Evolutionary conservation across 2,888 invertebrate genomes (phyloP), one percentile per base, ranked within the genome.

Genomic region (Cryptocephalus moraei): DNA sequence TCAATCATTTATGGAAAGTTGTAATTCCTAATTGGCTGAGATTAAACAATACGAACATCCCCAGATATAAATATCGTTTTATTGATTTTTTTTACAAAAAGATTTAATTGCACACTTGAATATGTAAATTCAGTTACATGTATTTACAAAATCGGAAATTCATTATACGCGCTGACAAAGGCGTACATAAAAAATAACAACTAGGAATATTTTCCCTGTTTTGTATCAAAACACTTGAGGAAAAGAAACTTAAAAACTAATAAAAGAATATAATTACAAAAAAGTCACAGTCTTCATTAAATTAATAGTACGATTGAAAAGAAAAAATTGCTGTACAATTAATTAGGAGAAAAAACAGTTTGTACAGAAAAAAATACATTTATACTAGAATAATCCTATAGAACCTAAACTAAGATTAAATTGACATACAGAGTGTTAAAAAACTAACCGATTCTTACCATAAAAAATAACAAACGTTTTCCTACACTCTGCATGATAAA

Each of bases 31-130:
- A 22, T 22, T 22, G 22, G 22, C 3, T 22, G 22, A 22, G 22
- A 22, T 22, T 22, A 22, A 22, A 22, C 22, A 22, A 22, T 22
- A 4, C 22, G 22, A 22, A 22, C 6, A 22, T 22, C 22, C 22
- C 22, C 22, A 6, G 6, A 22, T 22, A 22, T 22, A 22, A 6
- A 22, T 22, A 22, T 22, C 22, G 22, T 22, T 22, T 22, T 22
- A 22, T 22, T 22, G 22, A 22, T 22, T 22, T 22, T n/a, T 22
- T 22, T 22, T 59, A 60, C 57, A 60, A 58, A 58, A 58, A 59
- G 54, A 40, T 51, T 47, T 47, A 58, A 58, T 58, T 59, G 59
- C 59, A 59, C 59, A 59, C 58, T 54, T 56, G 55, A 46, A 50
- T 55, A 53, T 56, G 51, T 56, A 57, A 56, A 56, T 56, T 56